A percentile compares a stretch with the other conserved stretches of the same genome.
phyloP scores from a whole-genome alignment of 2,113 vertebrate genomes.

The Xenopus laevis region DNA sequence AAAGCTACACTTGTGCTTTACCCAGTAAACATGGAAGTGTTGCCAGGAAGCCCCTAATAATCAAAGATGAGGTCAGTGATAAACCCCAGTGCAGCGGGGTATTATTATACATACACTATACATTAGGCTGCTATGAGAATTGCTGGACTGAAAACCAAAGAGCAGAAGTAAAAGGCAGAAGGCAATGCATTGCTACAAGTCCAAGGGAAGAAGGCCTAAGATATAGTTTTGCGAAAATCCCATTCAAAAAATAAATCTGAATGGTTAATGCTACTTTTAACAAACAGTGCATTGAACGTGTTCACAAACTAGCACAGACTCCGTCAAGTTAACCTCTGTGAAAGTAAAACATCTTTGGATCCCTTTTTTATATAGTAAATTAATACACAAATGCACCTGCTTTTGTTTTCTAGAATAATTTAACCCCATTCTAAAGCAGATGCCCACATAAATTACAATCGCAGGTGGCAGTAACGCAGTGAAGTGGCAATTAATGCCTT shows the following conservation, averaged over 20 bases:
- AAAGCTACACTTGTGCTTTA: no score
- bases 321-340: background rate
- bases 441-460: background rate
- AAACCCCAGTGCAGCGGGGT: no score
- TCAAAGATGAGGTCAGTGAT: no score
- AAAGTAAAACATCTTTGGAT: conserved; percentile 69
- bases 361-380: conserved; percentile 55
- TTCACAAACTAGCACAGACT: background rate
- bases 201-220: no score
- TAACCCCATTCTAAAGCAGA: conserved; percentile 1
- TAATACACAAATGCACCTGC: background rate
- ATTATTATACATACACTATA: no score
- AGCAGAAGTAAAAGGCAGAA: no score
- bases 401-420: conserved; percentile 11
- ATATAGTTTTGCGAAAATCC: no score
- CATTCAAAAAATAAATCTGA: background rate
- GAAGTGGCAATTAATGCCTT: background rate
- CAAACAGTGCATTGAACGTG: background rate
- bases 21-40: no score
- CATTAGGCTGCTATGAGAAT: no score
- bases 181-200: no score
- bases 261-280: background rate
- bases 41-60: no score
- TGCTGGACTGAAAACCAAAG: no score
- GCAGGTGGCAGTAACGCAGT: background rate